Evolutionary conservation across 2,888 invertebrate species (phyloP).

Genomic region (Monopis laevigella): DNA sequence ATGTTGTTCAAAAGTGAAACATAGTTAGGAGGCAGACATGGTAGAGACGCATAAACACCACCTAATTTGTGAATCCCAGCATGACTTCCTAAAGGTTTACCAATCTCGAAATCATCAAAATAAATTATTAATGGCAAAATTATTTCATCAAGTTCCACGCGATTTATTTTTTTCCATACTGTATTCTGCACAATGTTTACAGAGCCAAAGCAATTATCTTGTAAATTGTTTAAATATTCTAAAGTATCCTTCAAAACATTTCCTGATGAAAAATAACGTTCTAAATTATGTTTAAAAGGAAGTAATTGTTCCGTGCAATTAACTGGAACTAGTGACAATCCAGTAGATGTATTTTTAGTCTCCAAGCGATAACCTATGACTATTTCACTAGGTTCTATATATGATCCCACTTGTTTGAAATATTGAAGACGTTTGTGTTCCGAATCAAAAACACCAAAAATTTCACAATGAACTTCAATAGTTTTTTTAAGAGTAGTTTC

Average conservation of each 20-base stretch:
- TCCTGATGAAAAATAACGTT: slow-evolving; percentile 13
- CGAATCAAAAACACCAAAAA: slow-evolving; percentile 9
- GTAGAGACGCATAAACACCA: slow-evolving; percentile 3
- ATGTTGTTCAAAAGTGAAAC: slow-evolving; percentile 6
- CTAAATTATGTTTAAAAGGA: slow-evolving; percentile 12
- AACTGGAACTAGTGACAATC: background rate
- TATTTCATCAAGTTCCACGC: background rate
- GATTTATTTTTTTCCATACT: slow-evolving; percentile 13
- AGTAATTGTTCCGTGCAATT: slow-evolving; percentile 13
- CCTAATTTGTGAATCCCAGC: slow-evolving; percentile 11
- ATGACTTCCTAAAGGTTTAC: slow-evolving; percentile 11
- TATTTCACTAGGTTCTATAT: slow-evolving; percentile 11
- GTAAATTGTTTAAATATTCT: slow-evolving; percentile 12
- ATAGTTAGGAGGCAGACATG: slow-evolving; percentile 9
- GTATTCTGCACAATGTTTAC: slow-evolving; percentile 14
- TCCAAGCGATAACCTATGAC: slow-evolving; percentile 12
- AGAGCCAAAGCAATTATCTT: slow-evolving; percentile 10
- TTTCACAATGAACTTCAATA: background rate
- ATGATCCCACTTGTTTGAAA: slow-evolving; percentile 14
- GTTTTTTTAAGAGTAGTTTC: background rate
- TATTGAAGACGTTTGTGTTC: slow-evolving; percentile 13
- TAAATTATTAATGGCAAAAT: no score
- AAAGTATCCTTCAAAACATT: slow-evolving; percentile 14
- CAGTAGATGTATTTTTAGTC: slow-evolving; percentile 2
- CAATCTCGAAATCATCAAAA: slow-evolving; percentile 11